Evolutionary conservation across 1,140 invertebrate genomes (phyloP).

Genomic region (Lepidurus arcticus): DNA sequence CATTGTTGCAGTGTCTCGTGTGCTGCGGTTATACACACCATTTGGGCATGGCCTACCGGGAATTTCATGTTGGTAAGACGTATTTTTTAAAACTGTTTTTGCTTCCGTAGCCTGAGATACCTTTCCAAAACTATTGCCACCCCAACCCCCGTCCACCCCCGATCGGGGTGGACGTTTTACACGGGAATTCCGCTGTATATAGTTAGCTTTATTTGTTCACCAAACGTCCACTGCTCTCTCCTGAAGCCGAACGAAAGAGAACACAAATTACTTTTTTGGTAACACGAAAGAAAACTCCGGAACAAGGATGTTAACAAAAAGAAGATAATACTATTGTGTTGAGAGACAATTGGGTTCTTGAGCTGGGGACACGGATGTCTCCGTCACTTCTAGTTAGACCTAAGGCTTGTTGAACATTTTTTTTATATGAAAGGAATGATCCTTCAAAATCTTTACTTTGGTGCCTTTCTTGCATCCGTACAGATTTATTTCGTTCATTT

Average conservation of each 20-base stretch:
- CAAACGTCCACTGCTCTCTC: background rate
- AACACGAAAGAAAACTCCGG: background rate
- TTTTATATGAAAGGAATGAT: no score
- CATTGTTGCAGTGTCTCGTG: no score
- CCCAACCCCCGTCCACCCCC: no score
- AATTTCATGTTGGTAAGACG: no score
- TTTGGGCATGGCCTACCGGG: no score
- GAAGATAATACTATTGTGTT: constrained; percentile 2
- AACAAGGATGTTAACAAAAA: background rate
- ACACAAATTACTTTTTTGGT: background rate
- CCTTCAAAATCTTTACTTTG: background rate
- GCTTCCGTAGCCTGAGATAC: no score
- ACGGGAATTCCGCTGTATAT: background rate
- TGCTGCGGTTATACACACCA: no score
- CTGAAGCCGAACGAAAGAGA: background rate
- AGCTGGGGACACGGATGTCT: background rate
- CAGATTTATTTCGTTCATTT: background rate
- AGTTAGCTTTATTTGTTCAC: constrained; percentile 2
- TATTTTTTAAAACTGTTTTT: no score
- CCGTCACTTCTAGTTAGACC: background rate
- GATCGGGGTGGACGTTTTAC: background rate
- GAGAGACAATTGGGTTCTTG: background rate
- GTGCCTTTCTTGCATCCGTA: background rate
- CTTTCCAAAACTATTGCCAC: no score
- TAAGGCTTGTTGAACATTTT: background rate